Evolutionary conservation across 2,888 invertebrate genomes (phyloP), one percentile per base, ranked within the genome.

Genomic region (Brachynemurus nebulosus): DNA sequence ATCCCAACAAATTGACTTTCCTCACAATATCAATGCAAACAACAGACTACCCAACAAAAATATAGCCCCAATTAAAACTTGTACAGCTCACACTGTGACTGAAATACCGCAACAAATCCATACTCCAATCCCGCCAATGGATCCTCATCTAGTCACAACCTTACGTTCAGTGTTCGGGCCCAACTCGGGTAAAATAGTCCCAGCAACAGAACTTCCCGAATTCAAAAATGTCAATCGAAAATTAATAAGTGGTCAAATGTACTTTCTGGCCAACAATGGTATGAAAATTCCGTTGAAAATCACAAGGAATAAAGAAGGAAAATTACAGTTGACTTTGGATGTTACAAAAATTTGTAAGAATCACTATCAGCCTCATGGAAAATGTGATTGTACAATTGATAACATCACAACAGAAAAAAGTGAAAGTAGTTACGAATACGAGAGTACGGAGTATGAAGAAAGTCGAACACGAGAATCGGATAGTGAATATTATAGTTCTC

Each of bases 251-350:
- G 63, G 63, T 2, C 37, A 37, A 16, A 12, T 37, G 5, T 37
- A 19, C 12, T 37, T 37, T 12, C 9, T 37, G 3, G 30, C 30
- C n/a, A 20, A 20, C 4, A 57, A 59, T 44, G 63, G 61, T 20
- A 59, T 65, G 23, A 60, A 62, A 48, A 50, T 65, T 8, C 65
- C 65, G 4, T 50, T 65, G 20, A 57, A 59, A 45, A 54, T 64
- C 52, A 53, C 53, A 23, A 54, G 55, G 45, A 54, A 55, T 44
- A 42, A 52, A 1, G 57, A 64, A 47, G 64, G 64, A 4, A 51
- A 58, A 2, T 44, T 63, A 19, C 57, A 63, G 45, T 48, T 65
- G n/a, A 54, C 58, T 6, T 58, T 65, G 7, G 64, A 65, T 48
- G 45, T 62, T 5, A 57, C 61, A 7, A 59, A 59, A 45, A 48